phyloP scores from a whole-genome alignment of 2,113 vertebrate genomes.

The Pseudorhombus dupliciocellatus region DNA sequence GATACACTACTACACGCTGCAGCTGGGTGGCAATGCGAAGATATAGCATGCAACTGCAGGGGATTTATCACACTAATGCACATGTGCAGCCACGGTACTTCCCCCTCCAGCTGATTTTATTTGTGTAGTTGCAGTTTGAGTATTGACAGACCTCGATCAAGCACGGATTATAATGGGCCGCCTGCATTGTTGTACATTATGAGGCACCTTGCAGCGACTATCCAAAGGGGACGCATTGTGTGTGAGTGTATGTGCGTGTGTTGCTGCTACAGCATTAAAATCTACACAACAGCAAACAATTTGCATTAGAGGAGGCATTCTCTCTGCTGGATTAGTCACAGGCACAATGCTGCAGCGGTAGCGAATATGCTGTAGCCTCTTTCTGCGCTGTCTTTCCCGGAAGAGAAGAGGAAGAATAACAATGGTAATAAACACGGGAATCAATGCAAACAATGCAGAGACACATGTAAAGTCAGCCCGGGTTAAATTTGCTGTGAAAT shows the following conservation, averaged over 20 bases:
- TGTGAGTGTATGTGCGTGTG: slow-evolving; percentile 11
- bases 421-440: background rate
- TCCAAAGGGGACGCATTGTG: slow-evolving; percentile 1
- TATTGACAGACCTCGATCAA: slow-evolving; percentile 6
- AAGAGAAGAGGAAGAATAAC: slow-evolving; percentile 17
- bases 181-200: slow-evolving; percentile 36
- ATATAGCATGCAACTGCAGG: background rate
- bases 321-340: slow-evolving; percentile 73
- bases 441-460: background rate
- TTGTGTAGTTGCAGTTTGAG: slow-evolving; percentile 17
- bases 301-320: slow-evolving; percentile 30
- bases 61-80: too few species aligned
- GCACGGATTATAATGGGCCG: slow-evolving; percentile 21
- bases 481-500: background rate
- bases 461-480: slow-evolving; percentile 12
- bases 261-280: background rate
- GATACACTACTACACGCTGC: slow-evolving; percentile 10
- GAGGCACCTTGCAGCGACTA: slow-evolving; percentile 34
- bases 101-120: too few species aligned
- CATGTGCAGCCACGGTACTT: too few species aligned
- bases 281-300: slow-evolving; percentile 17
- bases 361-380: slow-evolving; percentile 30
- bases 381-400: slow-evolving; percentile 31
- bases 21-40: slow-evolving; percentile 13
- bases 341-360: slow-evolving; percentile 68